phyloP scores from a whole-genome alignment of 2,113 vertebrate species.

The Puma concolor region DNA sequence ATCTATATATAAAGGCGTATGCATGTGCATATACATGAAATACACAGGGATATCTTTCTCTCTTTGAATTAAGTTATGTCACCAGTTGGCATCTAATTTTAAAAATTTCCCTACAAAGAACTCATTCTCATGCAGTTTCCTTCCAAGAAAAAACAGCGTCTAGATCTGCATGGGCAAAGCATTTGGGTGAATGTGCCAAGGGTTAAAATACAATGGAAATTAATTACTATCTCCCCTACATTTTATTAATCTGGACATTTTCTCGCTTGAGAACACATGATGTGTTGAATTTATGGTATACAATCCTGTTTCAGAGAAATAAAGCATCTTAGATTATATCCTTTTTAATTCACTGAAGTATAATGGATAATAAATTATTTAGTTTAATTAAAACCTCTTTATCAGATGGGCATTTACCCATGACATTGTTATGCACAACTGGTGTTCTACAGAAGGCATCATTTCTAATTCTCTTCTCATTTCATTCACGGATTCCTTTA shows the following conservation, averaged over 20 bases:
- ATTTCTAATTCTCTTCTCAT: slow-evolving; percentile 59
- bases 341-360: slow-evolving; percentile 69
- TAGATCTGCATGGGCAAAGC: not conserved
- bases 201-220: slow-evolving; percentile 60
- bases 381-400: slow-evolving; percentile 80
- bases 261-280: slow-evolving; percentile 59
- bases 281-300: slow-evolving; percentile 69
- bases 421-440: slow-evolving; percentile 50
- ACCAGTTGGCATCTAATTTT: not conserved
- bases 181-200: not conserved
- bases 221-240: slow-evolving; percentile 56
- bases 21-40: not conserved
- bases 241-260: slow-evolving; percentile 72
- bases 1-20: not conserved
- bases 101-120: not conserved
- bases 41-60: not conserved
- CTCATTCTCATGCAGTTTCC: not conserved
- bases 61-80: not conserved
- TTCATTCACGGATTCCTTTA: slow-evolving; percentile 57
- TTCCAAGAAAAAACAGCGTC: not conserved
- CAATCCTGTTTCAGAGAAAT: slow-evolving; percentile 46
- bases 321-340: slow-evolving; percentile 58
- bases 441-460: not conserved
- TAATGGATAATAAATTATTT: slow-evolving; percentile 74
- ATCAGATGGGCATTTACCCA: slow-evolving; percentile 67